Conservation (phyloP, 2,113 vertebrate genomes). For the Phaethornis superciliosus region DNA sequence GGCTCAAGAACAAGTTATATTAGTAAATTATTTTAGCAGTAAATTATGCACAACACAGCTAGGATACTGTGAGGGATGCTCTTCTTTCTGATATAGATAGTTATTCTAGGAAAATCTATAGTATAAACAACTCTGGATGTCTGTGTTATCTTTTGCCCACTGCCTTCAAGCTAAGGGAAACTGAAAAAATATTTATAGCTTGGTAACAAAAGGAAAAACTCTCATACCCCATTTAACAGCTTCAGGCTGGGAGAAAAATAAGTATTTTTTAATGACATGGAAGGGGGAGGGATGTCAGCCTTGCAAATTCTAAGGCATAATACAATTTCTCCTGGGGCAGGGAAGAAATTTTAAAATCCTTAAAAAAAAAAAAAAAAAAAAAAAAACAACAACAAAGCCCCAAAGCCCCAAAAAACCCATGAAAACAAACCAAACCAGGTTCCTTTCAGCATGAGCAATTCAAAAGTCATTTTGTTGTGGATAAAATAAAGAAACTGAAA, state of each 20-base stretch:
- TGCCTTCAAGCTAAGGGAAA: neutral
- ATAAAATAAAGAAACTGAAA: constrained; percentile 2
- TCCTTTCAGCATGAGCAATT: neutral
- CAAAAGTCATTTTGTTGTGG: neutral
- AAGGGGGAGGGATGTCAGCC: neutral
- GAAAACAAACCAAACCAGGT: neutral
- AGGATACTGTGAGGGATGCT: neutral
- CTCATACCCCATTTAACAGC: neutral
- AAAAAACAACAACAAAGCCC: too few relatives aligned
- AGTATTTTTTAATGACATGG: neutral
- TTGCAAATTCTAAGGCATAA: constrained; percentile 2
- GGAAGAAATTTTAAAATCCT: neutral
- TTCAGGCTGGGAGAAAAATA: neutral
- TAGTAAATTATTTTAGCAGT: neutral
- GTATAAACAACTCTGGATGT: neutral
- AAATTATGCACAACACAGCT: neutral
- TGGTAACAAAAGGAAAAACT: neutral
- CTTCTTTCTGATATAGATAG: neutral
- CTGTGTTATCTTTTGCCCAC: neutral
- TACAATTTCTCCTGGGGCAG: neutral
- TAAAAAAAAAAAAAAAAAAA: neutral
- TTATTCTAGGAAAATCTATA: neutral
- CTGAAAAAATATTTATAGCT: neutral
- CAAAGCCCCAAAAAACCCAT: too few relatives aligned
- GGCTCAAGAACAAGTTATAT: neutral